These are phyloP conservation scores for Phalacrocorax pelagicus DNA, from an alignment of 2,113 vertebrate genomes.

Conservation along the genomic window DNA sequence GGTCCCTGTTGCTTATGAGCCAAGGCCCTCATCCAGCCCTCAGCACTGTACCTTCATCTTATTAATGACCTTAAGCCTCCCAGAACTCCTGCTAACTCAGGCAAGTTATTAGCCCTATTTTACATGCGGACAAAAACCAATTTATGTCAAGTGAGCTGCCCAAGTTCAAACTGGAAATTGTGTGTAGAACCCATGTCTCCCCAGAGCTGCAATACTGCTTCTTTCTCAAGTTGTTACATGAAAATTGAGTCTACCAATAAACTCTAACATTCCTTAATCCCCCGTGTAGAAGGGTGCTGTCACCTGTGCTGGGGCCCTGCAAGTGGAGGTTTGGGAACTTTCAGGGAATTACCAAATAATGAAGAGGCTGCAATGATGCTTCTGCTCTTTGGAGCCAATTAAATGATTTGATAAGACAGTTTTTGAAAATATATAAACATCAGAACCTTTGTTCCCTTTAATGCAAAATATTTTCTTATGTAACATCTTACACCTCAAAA, in stretches of 20 bases:
- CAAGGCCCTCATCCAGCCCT: not conserved
- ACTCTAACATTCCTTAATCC: not conserved
- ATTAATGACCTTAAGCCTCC: not conserved
- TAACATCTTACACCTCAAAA: not conserved
- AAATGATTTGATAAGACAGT: not conserved
- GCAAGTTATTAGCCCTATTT: not conserved
- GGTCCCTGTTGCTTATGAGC: not conserved
- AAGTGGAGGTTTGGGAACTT: not conserved
- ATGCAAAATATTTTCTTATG: not conserved
- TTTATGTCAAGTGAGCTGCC: not conserved
- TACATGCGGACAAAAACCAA: not conserved
- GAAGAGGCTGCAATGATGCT: not conserved
- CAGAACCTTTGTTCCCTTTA: not conserved
- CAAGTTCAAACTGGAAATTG: not conserved
- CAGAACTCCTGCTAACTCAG: not conserved
- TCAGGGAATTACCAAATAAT: not conserved
- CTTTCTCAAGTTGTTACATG: not conserved
- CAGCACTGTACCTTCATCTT: not conserved
- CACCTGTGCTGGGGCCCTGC: not conserved
- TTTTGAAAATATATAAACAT: not conserved
- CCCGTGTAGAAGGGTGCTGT: not conserved
- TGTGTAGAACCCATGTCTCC: not conserved
- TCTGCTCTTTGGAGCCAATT: not conserved
- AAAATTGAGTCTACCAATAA: not conserved
- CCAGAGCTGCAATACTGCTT: not conserved